phyloP scores from a whole-genome alignment of 2,888 invertebrate genomes.

The Lutraria lutraria region DNA sequence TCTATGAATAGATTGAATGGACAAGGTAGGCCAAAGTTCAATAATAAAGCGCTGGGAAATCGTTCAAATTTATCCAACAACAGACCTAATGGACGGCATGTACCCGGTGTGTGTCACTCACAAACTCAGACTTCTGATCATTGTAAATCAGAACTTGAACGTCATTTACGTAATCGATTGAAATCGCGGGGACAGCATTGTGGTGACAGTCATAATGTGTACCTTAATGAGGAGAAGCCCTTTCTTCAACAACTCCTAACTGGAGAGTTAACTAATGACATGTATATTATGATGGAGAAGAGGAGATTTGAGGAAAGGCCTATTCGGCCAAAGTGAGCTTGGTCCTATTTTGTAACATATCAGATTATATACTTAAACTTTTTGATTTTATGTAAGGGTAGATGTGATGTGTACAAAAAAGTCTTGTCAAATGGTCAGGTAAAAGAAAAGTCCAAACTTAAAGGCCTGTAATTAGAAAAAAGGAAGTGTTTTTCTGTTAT shows the following conservation, averaged over 20 bases:
- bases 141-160: slow-evolving; percentile 57
- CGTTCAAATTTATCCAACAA: slow-evolving; percentile 6
- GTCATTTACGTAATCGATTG: slow-evolving; percentile 43
- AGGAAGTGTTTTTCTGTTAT: not conserved
- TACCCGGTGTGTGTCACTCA: slow-evolving; percentile 15
- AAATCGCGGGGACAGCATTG: slow-evolving; percentile 14
- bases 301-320: slow-evolving; percentile 43
- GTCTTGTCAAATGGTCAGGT: not conserved
- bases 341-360: slow-evolving; percentile 27
- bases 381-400: slow-evolving; percentile 2
- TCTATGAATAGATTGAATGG: slow-evolving; percentile 33
- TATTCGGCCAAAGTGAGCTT: not conserved
- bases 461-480: not conserved
- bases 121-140: slow-evolving; percentile 56
- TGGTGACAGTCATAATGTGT: not conserved
- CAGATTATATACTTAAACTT: not conserved
- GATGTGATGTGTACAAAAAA: not conserved
- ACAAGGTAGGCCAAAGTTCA: slow-evolving; percentile 40
- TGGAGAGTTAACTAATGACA: slow-evolving; percentile 67
- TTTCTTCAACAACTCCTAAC: slow-evolving; percentile 65
- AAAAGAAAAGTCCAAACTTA: not conserved
- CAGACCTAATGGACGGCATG: not conserved
- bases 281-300: slow-evolving; percentile 65
- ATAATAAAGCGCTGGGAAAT: slow-evolving; percentile 42
- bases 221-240: slow-evolving; percentile 28